Percentiles rank a stretch among this genome's conserved stretches.
Conservation (phyloP, 2,113 vertebrate species). For the Phycodurus eques region DNA sequence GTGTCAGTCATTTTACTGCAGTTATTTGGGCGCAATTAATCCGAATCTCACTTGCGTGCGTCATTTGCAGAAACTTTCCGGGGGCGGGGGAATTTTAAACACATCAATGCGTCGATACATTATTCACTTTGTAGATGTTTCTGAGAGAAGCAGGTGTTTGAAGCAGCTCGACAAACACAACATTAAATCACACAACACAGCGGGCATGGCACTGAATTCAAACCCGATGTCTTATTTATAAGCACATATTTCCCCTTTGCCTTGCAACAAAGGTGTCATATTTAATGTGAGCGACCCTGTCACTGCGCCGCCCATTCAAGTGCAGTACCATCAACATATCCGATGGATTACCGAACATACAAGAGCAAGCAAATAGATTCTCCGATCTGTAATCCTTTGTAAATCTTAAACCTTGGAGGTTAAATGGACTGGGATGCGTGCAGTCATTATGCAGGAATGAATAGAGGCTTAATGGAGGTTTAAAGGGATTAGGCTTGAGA, state of each 20-base stretch:
- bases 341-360: conserved; percentile 58
- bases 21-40: conserved; percentile 56
- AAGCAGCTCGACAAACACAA: conserved; percentile 33
- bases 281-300: conserved; percentile 15
- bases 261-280: conserved; percentile 22
- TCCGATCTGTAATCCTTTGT: conserved; percentile 60
- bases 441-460: conserved; percentile 59
- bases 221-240: conserved; percentile 19
- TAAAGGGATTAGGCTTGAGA: conserved; percentile 52
- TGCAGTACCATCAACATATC: conserved; percentile 26
- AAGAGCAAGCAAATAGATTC: conserved; percentile 67
- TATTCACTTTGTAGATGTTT: conserved; percentile 60
- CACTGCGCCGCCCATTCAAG: conserved; percentile 8
- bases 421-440: conserved; percentile 61
- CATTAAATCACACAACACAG: neutral
- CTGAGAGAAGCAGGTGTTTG: conserved; percentile 43
- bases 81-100: conserved; percentile 22
- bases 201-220: neutral
- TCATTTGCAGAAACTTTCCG: conserved; percentile 31
- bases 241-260: conserved; percentile 28
- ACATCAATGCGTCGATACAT: conserved; percentile 32
- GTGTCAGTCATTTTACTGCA: conserved; percentile 58
- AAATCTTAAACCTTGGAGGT: conserved; percentile 59
- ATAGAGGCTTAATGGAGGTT: conserved; percentile 58
- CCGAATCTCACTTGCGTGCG: neutral